These are phyloP conservation scores for Heteronetta atricapilla DNA, from an alignment of 2,113 vertebrate species.

Conservation along the genomic window DNA sequence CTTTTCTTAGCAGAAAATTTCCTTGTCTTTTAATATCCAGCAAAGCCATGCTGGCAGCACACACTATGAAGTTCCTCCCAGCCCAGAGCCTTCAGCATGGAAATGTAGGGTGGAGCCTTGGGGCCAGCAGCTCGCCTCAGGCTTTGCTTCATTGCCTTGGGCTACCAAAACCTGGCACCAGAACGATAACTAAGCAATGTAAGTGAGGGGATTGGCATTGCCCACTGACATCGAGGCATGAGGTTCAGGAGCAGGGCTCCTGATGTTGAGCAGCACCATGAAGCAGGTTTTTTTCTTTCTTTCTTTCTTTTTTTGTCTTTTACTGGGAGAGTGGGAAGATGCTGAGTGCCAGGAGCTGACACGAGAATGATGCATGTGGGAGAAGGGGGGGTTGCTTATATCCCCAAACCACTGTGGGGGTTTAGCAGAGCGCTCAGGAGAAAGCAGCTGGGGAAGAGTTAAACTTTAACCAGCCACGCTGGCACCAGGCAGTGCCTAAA, in stretches of 20 bases:
- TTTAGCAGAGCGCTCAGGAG: conserved; percentile 48
- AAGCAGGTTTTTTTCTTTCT: background rate
- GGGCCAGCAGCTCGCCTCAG: background rate
- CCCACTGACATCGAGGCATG: rapidly evolving
- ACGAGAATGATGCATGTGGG: conserved; percentile 33
- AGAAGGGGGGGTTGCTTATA: background rate
- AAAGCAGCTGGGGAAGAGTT: conserved; percentile 54
- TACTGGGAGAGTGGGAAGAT: background rate
- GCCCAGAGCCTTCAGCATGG: background rate
- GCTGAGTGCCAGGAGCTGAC: background rate
- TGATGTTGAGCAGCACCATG: background rate
- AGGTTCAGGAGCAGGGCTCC: background rate
- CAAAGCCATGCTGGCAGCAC: background rate
- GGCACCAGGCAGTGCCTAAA: conserved; percentile 4
- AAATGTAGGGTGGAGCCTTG: background rate
- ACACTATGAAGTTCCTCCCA: background rate
- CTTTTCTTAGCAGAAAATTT: background rate
- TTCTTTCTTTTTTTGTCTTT: too few relatives aligned
- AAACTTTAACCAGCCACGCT: conserved; percentile 72
- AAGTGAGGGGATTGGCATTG: background rate
- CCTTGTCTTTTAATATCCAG: background rate
- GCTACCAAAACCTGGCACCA: background rate
- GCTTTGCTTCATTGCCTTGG: background rate
- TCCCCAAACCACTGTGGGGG: conserved; percentile 39
- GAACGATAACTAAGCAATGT: background rate